Percentiles rank a stretch among this genome's conserved stretches.
Conservation (phyloP, 2,888 invertebrate species). For the Tiphia femorata region DNA sequence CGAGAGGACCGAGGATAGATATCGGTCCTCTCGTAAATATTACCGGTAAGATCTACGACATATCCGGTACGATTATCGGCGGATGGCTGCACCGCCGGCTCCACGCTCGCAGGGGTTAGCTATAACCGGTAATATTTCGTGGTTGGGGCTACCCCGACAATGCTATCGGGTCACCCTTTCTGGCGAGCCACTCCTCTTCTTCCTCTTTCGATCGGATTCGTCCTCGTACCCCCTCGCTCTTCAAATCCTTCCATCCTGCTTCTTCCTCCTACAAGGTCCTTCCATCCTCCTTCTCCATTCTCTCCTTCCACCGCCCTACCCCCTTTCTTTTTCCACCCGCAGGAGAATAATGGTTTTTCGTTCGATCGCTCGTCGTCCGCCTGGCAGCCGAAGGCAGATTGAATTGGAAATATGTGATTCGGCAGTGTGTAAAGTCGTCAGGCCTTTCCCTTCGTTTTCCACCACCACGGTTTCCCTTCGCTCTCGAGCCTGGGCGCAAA, state of each 20-base stretch:
- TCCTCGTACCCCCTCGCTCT: conserved; percentile 33
- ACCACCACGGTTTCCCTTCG: not conserved
- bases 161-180: conserved; percentile 48
- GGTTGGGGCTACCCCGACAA: conserved; percentile 52
- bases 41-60: conserved; percentile 49
- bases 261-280: not conserved
- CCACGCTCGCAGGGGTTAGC: conserved; percentile 23
- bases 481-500: not conserved
- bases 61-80: conserved; percentile 58
- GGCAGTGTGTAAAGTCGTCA: conserved; percentile 60
- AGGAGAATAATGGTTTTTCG: conserved; percentile 61
- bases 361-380: conserved; percentile 50
- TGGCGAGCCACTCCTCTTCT: conserved; percentile 10
- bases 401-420: conserved; percentile 64
- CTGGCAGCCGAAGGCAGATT: conserved; percentile 46
- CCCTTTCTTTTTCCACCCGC: conserved; percentile 29
- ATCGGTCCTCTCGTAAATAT: conserved; percentile 57
- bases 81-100: conserved; percentile 42
- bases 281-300: not conserved
- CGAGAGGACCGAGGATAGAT: conserved; percentile 19
- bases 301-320: not conserved
- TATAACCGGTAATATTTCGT: conserved; percentile 61
- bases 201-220: conserved; percentile 23
- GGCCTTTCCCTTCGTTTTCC: conserved; percentile 29
- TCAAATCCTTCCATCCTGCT: not conserved